phyloP scores from a whole-genome alignment of 1,140 invertebrate genomes.

The Drosophila jambulina region DNA sequence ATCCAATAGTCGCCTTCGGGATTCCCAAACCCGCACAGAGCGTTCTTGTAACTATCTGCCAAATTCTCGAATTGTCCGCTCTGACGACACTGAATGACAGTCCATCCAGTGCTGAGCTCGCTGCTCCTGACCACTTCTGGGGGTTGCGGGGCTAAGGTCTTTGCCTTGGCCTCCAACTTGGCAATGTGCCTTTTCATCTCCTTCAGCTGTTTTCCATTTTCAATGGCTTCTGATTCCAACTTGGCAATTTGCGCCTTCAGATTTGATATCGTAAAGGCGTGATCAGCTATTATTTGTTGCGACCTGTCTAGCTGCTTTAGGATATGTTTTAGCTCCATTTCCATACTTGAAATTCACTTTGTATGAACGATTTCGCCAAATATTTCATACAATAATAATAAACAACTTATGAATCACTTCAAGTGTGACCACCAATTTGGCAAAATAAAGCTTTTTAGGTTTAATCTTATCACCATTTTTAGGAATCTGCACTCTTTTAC shows the following conservation, averaged over 20 bases:
- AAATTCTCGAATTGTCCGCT: slow-evolving; percentile 17
- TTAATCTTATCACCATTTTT: too few relatives aligned
- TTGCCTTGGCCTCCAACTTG: slow-evolving; percentile 1
- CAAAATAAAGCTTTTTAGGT: background rate
- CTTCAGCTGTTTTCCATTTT: slow-evolving; percentile 2
- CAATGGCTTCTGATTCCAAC: background rate
- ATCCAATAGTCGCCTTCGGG: slow-evolving; percentile 22
- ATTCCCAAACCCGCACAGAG: slow-evolving; percentile 6
- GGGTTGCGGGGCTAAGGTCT: background rate
- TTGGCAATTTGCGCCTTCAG: background rate
- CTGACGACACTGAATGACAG: slow-evolving; percentile 31
- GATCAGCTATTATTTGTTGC: background rate
- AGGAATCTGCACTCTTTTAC: too few relatives aligned
- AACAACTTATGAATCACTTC: background rate
- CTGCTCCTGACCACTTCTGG: background rate
- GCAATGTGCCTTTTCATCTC: slow-evolving; percentile 2
- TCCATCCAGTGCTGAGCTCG: slow-evolving; percentile 14
- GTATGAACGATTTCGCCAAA: background rate
- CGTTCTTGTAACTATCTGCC: slow-evolving; percentile 8
- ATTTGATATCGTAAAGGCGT: background rate
- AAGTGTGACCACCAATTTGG: background rate
- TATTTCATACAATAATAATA: background rate
- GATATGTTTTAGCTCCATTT: background rate
- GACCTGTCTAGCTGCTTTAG: background rate
- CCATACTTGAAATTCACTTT: background rate